Evolutionary conservation across 2,888 invertebrate species (phyloP).

Genomic region (Drosophila mimetica): DNA sequence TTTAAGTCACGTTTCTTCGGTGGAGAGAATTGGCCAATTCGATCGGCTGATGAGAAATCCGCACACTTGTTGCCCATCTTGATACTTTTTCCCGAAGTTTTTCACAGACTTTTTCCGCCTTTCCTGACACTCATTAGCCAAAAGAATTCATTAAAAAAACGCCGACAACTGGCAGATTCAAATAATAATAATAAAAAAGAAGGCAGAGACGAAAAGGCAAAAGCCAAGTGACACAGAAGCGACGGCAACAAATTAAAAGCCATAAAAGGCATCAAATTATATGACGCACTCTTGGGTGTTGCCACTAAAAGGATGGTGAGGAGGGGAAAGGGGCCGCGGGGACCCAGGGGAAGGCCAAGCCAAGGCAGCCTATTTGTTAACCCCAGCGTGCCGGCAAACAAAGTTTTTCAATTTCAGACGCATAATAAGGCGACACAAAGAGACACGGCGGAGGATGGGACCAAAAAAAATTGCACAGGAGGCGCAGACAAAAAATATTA

Average conservation of each 20-base stretch:
- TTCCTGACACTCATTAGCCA: slow-evolving; percentile 56
- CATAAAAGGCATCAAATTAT: slow-evolving; percentile 80
- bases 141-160: slow-evolving; percentile 36
- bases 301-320: slow-evolving; percentile 29
- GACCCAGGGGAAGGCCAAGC: slow-evolving; percentile 23
- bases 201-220: slow-evolving; percentile 25
- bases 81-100: background rate
- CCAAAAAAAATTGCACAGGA: slow-evolving; percentile 2
- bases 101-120: background rate
- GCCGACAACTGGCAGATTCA: slow-evolving; percentile 41
- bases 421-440: slow-evolving; percentile 74
- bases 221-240: slow-evolving; percentile 42
- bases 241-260: slow-evolving; percentile 75
- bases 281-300: slow-evolving; percentile 73
- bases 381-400: slow-evolving; percentile 79
- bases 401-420: slow-evolving; percentile 82
- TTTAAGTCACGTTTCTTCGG: slow-evolving; percentile 14
- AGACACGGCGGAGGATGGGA: slow-evolving; percentile 9
- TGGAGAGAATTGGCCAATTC: slow-evolving; percentile 16
- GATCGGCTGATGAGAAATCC: slow-evolving; percentile 37
- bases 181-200: slow-evolving; percentile 37
- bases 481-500: background rate
- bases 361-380: slow-evolving; percentile 74
- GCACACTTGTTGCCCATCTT: slow-evolving; percentile 37
- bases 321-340: background rate